Percentiles rank a stretch among this genome's conserved stretches.
Conservation (phyloP, 2,113 vertebrate species). For the Notothenia coriiceps region DNA sequence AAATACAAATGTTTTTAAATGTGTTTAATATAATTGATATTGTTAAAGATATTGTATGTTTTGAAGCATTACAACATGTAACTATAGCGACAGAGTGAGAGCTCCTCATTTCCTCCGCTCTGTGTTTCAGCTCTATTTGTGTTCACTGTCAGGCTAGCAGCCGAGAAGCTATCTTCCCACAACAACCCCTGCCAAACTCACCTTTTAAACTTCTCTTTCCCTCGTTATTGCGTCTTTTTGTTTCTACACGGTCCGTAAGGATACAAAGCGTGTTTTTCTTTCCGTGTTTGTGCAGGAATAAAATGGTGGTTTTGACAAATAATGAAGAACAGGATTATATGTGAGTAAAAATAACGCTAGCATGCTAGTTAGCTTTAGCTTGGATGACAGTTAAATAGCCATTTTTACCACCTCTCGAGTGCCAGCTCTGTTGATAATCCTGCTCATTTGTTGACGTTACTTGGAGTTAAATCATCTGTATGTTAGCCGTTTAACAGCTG, state of each 20-base stretch:
- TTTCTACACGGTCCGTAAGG: background rate
- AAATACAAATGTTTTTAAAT: background rate
- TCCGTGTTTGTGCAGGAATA: slow-evolving; percentile 38
- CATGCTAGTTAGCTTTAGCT: slow-evolving; percentile 38
- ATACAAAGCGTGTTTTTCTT: background rate
- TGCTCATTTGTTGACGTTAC: background rate
- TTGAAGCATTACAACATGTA: background rate
- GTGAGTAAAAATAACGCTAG: slow-evolving; percentile 74
- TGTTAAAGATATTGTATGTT: background rate
- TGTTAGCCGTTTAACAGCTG: slow-evolving; percentile 17
- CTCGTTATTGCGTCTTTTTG: background rate
- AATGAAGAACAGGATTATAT: slow-evolving; percentile 84
- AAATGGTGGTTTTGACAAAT: slow-evolving; percentile 85
- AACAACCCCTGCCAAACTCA: background rate
- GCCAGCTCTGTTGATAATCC: background rate
- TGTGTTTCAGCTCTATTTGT: slow-evolving; percentile 1
- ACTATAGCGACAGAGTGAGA: slow-evolving; percentile 21
- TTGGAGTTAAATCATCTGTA: background rate
- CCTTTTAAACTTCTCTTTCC: slow-evolving; percentile 3
- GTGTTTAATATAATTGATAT: background rate
- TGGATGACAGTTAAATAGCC: background rate
- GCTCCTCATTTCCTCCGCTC: background rate
- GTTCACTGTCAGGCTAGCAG: slow-evolving; percentile 29
- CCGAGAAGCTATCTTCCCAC: slow-evolving; percentile 13
- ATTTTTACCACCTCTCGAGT: background rate